Evolutionary conservation across 2,113 vertebrate species (phyloP), one percentile per base, ranked within the genome.

Genomic region (Lepus americanus): DNA sequence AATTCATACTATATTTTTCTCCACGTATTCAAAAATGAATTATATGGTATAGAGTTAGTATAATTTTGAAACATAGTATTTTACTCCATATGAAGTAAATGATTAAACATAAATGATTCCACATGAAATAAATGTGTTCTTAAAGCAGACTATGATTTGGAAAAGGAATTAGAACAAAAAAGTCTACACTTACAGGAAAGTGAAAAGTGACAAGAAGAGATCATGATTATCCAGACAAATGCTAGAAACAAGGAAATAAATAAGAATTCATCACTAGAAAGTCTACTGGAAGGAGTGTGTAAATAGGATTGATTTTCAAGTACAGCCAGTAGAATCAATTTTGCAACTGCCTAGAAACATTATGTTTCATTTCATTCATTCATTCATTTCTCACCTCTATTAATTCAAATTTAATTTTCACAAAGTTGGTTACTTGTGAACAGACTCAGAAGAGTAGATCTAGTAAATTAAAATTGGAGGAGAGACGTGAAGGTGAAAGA

Each of bases 371-470:
- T 66, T 94, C 89, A 94, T 0, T 55, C 53, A 61, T 44, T 44
- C 44, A 44, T 87, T 92, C 72, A 73, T 53, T 10, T 53, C 13
- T 87, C 11, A 77, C 12, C 33, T 87, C 4, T 85, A 77, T 64
- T 87, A 82, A 93, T 16, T 70, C 55, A 61, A 89, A 77, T 23
- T 66, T 86, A 77, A 90, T 80, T 87, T 93, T 73, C 81, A 94
- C 27, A 33, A 64, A 84, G 4, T 51, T 74, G 22, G 25, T 74
- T 82, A 33, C 16, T 82, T 31, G 2, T 73, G 80, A 91, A 87
- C 9, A 11, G n/a, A n/a, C 16, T 73, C 36, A 72, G 49, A 6
- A 72, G 23, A 89, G 16, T 23, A 88, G 51, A 95, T 92, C 87
- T 3, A 92, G 33, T 22, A 73, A 80, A 72, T 66, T 76, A 63